Percentiles rank a stretch among this genome's conserved stretches.
Conservation (phyloP, 2,888 invertebrate species). For the Athripsodes cinereus region DNA sequence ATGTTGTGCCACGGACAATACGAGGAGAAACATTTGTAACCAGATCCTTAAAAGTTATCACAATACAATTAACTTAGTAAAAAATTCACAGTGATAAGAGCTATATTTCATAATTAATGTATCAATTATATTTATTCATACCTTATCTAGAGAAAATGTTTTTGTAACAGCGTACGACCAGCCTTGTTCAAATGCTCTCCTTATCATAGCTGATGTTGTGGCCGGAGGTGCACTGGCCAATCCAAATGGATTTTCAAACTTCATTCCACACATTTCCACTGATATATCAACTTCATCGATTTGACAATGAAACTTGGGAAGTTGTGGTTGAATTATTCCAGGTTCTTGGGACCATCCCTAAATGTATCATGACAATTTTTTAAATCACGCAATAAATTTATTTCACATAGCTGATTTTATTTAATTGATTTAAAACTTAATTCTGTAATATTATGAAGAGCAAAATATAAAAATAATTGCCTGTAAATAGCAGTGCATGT, state of each 20-base stretch:
- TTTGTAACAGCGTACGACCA: slow-evolving; percentile 99
- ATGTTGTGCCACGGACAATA: slow-evolving; percentile 89
- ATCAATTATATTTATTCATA: slow-evolving; percentile 32
- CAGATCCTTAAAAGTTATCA: slow-evolving; percentile 69
- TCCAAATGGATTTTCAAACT: slow-evolving; percentile 95
- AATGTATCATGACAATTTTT: neutral
- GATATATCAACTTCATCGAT: slow-evolving; percentile 93
- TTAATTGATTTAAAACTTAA: slow-evolving; percentile 2
- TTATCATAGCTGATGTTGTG: slow-evolving; percentile 90
- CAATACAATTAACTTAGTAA: neutral
- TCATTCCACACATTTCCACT: slow-evolving; percentile 87
- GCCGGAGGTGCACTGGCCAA: slow-evolving; percentile 96
- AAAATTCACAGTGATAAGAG: neutral
- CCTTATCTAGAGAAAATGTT: slow-evolving; percentile 92
- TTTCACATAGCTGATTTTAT: neutral
- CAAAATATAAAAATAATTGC: slow-evolving; percentile 44
- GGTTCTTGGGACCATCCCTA: slow-evolving; percentile 25
- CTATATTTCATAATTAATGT: neutral
- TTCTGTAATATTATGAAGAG: slow-evolving; percentile 17
- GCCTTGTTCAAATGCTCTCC: slow-evolving; percentile 90
- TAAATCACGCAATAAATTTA: no score
- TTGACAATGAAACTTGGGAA: slow-evolving; percentile 89
- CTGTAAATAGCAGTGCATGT: slow-evolving; percentile 88
- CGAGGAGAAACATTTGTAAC: slow-evolving; percentile 97
- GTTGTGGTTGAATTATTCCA: slow-evolving; percentile 48